These are phyloP conservation scores for Xenopus petersii DNA, from an alignment of 2,797 vertebrate genomes.

Conservation along the genomic window DNA sequence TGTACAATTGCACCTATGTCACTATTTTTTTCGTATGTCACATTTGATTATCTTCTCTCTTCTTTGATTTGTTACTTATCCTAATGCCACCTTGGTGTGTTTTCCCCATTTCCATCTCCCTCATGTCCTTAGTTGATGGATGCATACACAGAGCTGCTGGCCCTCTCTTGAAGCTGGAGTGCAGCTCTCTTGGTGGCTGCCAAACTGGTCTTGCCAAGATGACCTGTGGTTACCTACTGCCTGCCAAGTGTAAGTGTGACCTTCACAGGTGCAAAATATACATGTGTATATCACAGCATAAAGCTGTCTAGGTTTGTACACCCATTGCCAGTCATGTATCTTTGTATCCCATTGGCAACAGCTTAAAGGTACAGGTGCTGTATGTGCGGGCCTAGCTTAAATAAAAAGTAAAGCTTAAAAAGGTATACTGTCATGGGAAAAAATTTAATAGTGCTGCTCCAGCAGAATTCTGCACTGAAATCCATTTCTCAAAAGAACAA, in stretches of 20 bases:
- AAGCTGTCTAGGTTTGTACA: too few species aligned
- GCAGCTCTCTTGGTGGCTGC: conserved; percentile 76
- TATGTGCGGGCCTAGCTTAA: too few species aligned
- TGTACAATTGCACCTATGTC: too few species aligned
- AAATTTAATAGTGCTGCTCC: too few species aligned
- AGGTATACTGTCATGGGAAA: too few species aligned
- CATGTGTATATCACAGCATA: too few species aligned
- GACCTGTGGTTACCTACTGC: conserved; percentile 82
- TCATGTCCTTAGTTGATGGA: conserved; percentile 75
- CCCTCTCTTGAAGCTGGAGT: conserved; percentile 77
- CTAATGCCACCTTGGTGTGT: neutral
- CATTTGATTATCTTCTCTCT: neutral
- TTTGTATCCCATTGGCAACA: too few species aligned
- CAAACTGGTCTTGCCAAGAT: conserved; percentile 84
- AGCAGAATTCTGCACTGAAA: too few species aligned
- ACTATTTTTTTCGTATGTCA: neutral
- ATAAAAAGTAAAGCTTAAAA: too few species aligned
- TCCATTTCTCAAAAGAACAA: too few species aligned
- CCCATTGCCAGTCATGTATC: too few species aligned
- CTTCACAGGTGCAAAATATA: neutral
- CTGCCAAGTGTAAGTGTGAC: conserved; percentile 78
- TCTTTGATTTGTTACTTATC: neutral
- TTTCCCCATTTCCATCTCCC: neutral
- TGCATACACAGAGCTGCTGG: conserved; percentile 82
- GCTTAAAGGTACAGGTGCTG: too few species aligned